phyloP scores from a whole-genome alignment of 2,113 vertebrate species.

The Xyrauchen texanus region DNA sequence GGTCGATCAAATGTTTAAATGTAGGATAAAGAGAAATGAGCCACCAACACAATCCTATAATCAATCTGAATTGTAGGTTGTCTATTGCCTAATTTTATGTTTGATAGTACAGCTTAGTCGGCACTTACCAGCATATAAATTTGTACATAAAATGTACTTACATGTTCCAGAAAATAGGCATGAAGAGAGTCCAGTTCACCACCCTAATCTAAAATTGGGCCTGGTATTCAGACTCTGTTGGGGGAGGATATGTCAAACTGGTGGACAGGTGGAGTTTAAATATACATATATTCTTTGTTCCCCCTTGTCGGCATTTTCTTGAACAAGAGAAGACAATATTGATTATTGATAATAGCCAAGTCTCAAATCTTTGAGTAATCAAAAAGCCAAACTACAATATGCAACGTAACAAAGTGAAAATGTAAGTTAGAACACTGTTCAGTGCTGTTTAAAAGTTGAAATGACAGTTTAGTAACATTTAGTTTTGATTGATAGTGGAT shows the following conservation, averaged over 20 bases:
- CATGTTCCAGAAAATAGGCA: background rate
- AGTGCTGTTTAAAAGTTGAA: slow-evolving; percentile 1
- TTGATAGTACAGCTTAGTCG: background rate
- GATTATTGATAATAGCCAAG: background rate
- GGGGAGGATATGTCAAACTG: slow-evolving; percentile 43
- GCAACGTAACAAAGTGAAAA: background rate
- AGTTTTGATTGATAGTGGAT: too few relatives aligned
- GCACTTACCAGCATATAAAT: background rate
- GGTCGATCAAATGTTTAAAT: too few relatives aligned
- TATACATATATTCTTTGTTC: slow-evolving; percentile 60
- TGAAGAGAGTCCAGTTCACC: background rate
- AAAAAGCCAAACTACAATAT: background rate
- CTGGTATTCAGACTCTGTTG: slow-evolving; percentile 55
- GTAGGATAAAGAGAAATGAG: too few relatives aligned
- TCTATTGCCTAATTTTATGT: background rate
- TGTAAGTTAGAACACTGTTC: background rate
- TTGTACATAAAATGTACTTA: background rate
- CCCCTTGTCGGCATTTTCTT: slow-evolving; percentile 26
- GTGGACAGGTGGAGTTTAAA: slow-evolving; percentile 68
- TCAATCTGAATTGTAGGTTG: background rate
- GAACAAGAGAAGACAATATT: background rate
- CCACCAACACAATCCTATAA: too few relatives aligned
- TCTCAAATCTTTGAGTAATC: background rate
- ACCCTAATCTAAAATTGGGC: slow-evolving; percentile 53
- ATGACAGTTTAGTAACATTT: background rate